Evolutionary conservation across 2,888 invertebrate genomes (phyloP), one percentile per base, ranked within the genome.

Genomic region (Darwinula stevensoni): DNA sequence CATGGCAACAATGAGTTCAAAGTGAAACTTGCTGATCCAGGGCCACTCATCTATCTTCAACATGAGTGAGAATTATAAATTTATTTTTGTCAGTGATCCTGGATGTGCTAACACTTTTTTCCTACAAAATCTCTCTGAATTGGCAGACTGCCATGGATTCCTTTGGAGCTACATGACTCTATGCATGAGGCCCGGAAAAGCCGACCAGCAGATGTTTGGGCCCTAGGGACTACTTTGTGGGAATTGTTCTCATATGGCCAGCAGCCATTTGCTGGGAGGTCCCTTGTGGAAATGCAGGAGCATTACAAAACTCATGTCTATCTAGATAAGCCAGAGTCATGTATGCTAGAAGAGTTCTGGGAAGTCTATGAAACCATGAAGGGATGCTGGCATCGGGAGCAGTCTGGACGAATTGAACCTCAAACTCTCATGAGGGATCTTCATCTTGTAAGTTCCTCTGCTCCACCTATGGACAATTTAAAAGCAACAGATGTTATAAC

Each of bases 181-280:
- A 35, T 22, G 22, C 6, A 31, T 11, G 33, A 37, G n/a, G 35
- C 35, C 16, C 29, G 35, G 3, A 39, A 40, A 18, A 43, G 43
- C 4, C 30, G 36, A 12, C 59, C 65, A 32, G 71, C 75, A 9
- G 86, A 86, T 45, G 65, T 82, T 14, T 88, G 80, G 76, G 78
- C 86, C 4, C 70, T 75, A 46, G 78, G 74, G 1, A 86, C 84
- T 3, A 82, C 82, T 1, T 49, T 84, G 13, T 86, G 82, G 76
- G 76, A 86, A 51, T 71, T 86, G 41, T 86, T 84, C 53, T 68
- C 71, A 0, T 67, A 63, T 41, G 84, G 82, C 2, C 58, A 46
- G 12, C 43, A 48, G 29, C 56, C 61, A 28, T 46, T 6, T 22
- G 22, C 22, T 6, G 22, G 6, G 22, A 22, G 9, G 6, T 22